phyloP scores from a whole-genome alignment of 2,113 vertebrate genomes.

The Oriolus oriolus region DNA sequence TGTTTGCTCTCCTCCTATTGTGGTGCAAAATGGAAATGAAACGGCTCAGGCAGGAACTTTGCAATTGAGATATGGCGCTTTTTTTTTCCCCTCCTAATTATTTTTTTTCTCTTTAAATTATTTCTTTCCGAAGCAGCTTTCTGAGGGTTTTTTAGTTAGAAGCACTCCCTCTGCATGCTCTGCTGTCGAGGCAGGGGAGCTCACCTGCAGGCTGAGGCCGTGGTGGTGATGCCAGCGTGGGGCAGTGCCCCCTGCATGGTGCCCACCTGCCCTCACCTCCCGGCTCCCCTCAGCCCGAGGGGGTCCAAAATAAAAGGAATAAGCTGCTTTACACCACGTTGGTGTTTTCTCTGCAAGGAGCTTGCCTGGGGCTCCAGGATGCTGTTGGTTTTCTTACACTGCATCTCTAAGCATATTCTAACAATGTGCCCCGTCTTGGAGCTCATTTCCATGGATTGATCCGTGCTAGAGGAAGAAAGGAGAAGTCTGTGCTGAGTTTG shows the following conservation, averaged over 20 bases:
- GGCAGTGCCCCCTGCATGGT: not conserved
- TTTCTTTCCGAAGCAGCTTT: not conserved
- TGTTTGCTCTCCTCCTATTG: not conserved
- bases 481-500: not conserved
- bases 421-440: not conserved
- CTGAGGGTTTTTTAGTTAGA: slow-evolving; percentile 3
- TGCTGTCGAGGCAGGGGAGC: not conserved
- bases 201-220: not conserved
- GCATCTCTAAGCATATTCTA: not conserved
- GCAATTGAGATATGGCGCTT: not conserved
- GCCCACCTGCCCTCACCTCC: not conserved
- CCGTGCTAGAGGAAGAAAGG: not conserved
- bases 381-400: not conserved
- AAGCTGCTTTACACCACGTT: not conserved
- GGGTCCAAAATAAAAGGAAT: not conserved
- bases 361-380: not conserved
- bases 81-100: too few relatives aligned
- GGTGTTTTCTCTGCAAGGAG: not conserved
- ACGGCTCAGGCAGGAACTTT: slow-evolving; percentile 9
- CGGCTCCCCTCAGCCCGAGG: not conserved
- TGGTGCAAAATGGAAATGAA: not conserved
- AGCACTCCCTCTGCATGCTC: not conserved
- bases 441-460: slow-evolving; percentile 9
- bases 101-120: not conserved
- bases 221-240: not conserved